A percentile compares a stretch with the other conserved stretches of the same genome.
Conservation (phyloP, 1,140 invertebrate species). For the Bombus huntii region DNA sequence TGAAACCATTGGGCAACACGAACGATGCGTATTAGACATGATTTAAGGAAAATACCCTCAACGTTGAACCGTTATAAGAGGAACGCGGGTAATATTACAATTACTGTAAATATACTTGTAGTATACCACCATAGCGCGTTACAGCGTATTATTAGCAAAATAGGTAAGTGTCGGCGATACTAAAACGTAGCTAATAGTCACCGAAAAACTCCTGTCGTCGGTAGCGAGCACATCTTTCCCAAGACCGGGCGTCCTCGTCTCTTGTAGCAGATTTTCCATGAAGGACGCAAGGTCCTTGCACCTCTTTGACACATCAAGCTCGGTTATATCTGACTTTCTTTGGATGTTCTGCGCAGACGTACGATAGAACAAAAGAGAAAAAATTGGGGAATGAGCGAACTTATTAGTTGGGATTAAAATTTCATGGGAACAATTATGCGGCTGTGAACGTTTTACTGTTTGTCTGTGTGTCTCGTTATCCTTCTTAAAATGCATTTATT, state of each 20-base stretch:
- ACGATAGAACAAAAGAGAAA: conserved; percentile 64
- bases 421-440: conserved; percentile 6
- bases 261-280: conserved; percentile 89
- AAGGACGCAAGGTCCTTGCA: conserved; percentile 89
- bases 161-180: conserved; percentile 60
- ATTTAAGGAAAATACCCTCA: conserved; percentile 24
- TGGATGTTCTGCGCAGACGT: conserved; percentile 75
- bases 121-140: conserved; percentile 58
- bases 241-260: conserved; percentile 83
- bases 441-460: not conserved
- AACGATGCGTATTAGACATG: not conserved
- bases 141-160: conserved; percentile 57
- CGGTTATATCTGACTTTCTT: conserved; percentile 77
- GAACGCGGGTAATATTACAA: conserved; percentile 6
- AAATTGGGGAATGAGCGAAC: conserved; percentile 35
- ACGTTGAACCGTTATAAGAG: conserved; percentile 14
- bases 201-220: conserved; percentile 83
- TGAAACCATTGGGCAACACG: not conserved
- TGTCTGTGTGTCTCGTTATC: not conserved
- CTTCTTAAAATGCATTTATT: conserved; percentile 1
- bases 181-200: conserved; percentile 82
- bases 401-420: not conserved
- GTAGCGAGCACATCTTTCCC: conserved; percentile 79
- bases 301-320: conserved; percentile 84
- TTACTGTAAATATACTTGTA: conserved; percentile 35